Evolutionary conservation across 53 echinoderm and acorn worm species (phyloP), one percentile per base, ranked within the genome.

Genomic region (Patiria pectinifera): DNA sequence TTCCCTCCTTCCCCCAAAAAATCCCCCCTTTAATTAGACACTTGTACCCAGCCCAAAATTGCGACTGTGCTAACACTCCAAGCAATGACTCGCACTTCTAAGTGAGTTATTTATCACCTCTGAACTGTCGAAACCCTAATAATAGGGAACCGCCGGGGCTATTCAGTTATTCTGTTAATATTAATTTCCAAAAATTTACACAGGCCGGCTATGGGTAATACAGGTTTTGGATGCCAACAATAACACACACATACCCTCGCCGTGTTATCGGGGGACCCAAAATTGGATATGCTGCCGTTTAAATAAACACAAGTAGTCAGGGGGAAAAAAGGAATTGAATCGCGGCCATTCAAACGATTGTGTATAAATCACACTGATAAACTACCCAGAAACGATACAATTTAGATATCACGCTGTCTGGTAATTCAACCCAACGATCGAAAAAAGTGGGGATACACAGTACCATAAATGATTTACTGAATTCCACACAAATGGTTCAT

Each of bases 51-150:
- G 59, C 21, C 58, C 11, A 82, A 82, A 59, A 76, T 35, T 74
- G 46, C 59, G 77, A 88, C 48, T 78, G 88, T 88, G 25, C 53
- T 77, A 59, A 88, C 76, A 88, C 78, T 88, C 88, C 88, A 88
- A 26, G 66, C 21, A 48, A 43, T 15, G 24, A 8, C 43, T 59
- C 24, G 59, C 44, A 59, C 88, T 76, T 78, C 78, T 78, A 77
- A 76, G 59, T 59, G 26, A 26, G 60, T 76, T 88, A 88, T 78
- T 61, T 78, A 88, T 78, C 88, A 88, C 77, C 60, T 35, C 59
- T 16, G n/a, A n/a, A 53, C 58, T 3, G 15, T 78, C 26, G 14
- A 10, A 35, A 61, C 53, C 21, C 78, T 45, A 43, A 78, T 60
- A 26, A 45, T 47, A 59, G 15, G 35, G 5, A 44, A 15, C 48